Evolutionary conservation across 2,797 vertebrate species (phyloP), one percentile per base, ranked within the genome.

Genomic region (Gadopsis marmoratus): DNA sequence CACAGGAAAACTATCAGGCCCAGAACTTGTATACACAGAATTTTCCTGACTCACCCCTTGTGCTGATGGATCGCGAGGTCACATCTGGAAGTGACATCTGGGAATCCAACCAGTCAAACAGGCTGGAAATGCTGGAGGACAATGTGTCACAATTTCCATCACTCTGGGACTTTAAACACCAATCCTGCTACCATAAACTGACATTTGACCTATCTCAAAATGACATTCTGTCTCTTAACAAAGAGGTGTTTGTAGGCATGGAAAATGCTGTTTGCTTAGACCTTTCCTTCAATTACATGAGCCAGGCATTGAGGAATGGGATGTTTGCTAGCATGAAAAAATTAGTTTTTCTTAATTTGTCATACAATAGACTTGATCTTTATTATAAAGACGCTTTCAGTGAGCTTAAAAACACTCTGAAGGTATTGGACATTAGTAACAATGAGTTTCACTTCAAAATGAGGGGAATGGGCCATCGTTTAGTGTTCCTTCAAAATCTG

Each of bases 241-340:
- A 85, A 68, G 54, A 72, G 6, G 74, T 94, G 43, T 95, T 96
- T 69, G 43, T 50, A 66, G 95, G 95, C 33, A 93, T 97, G 93
- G 96, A 95, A 63, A 85, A 94, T 3, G 91, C 78, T 26, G 90
- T 92, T 61, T 97, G 96, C 78, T 88, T 97, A 53, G 93, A 96
- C 81, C 90, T 97, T 79, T 96, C 96, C 48, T 93, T 88, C 72
- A 97, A 97, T 86, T 97, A 96, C 82, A 94, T 96, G 84, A 96
- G 91, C 78, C 95, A 96, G 76, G 60, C 94, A 21, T 67, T 96
- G 60, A 92, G 67, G 39, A 63, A 76, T 2, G 82, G 76, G 0
- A 60, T 91, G 43, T 97, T 97, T 80, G 4, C 31, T 2, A 33
- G 9, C 37, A 72, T 96, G 79, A 91, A 50, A 43, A 90, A 93